These are phyloP conservation scores for Hypselothyrea guttata DNA, from an alignment of 2,888 invertebrate genomes.

Conservation along the genomic window DNA sequence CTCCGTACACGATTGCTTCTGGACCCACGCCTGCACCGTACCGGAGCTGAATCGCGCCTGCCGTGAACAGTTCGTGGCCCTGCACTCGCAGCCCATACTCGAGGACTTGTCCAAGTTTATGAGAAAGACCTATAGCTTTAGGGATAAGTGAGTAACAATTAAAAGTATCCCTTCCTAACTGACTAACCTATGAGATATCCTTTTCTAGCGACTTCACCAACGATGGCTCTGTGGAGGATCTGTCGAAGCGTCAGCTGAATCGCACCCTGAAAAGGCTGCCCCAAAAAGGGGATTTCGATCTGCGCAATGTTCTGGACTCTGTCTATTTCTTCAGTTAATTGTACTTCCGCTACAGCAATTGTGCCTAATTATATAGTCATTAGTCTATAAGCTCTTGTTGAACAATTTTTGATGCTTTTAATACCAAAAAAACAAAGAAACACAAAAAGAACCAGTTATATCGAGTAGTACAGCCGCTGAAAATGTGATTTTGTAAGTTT, in stretches of 20 bases:
- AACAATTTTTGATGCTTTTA: constrained; percentile 51
- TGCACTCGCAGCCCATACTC: constrained; percentile 96
- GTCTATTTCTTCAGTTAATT: constrained; percentile 93
- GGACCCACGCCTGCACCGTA: constrained; percentile 97
- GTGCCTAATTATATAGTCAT: constrained; percentile 63
- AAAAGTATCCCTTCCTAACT: too few relatives aligned
- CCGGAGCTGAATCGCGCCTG: constrained; percentile 95
- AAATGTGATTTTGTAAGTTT: constrained; percentile 64
- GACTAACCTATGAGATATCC: background rate
- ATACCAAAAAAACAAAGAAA: constrained; percentile 50
- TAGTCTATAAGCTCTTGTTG: constrained; percentile 34
- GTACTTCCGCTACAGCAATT: background rate
- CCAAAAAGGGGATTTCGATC: constrained; percentile 89
- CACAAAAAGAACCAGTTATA: constrained; percentile 1
- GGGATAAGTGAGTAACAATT: constrained; percentile 83
- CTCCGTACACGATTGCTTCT: constrained; percentile 99
- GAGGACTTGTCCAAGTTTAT: constrained; percentile 92
- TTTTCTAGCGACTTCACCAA: constrained; percentile 82
- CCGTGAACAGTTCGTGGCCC: constrained; percentile 97
- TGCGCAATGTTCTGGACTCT: constrained; percentile 89
- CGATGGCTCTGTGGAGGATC: constrained; percentile 83
- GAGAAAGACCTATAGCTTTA: constrained; percentile 86
- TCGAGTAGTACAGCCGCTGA: constrained; percentile 13
- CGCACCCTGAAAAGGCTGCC: constrained; percentile 86
- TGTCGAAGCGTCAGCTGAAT: constrained; percentile 86